These are phyloP conservation scores for Acanthornis magna DNA, from an alignment of 2,797 vertebrate species.

Conservation along the genomic window DNA sequence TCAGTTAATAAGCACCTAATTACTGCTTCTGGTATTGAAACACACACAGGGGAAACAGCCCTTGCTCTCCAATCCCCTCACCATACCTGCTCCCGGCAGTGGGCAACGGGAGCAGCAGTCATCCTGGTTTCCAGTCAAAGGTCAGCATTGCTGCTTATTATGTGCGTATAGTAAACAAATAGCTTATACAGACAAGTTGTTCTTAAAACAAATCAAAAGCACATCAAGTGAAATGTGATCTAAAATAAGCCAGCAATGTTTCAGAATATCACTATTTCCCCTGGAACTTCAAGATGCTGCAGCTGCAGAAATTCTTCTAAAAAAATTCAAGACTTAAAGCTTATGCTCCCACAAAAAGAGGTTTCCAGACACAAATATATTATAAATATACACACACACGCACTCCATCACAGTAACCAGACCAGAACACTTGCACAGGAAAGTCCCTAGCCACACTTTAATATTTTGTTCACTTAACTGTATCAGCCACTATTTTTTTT, in stretches of 20 bases:
- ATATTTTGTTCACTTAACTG: background rate
- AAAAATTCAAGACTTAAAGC: background rate
- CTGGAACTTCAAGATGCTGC: background rate
- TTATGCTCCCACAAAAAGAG: background rate
- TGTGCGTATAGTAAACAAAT: background rate
- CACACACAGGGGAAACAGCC: background rate
- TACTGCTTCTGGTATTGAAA: background rate
- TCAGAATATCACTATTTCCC: background rate
- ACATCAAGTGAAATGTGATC: background rate
- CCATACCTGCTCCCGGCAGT: background rate
- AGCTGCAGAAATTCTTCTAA: constrained; percentile 8
- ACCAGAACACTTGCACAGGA: background rate
- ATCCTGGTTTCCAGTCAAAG: background rate
- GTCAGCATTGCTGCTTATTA: background rate
- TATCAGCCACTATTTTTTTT: background rate
- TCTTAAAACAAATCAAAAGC: constrained; percentile 30
- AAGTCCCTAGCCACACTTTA: background rate
- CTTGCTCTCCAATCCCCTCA: background rate
- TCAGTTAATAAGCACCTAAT: background rate
- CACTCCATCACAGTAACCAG: background rate
- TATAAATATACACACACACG: background rate
- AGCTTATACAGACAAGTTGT: background rate
- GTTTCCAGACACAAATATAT: background rate
- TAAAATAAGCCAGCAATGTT: background rate
- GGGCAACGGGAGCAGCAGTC: background rate